These are phyloP conservation scores for Dendropsophus ebraccatus DNA, from an alignment of 2,113 vertebrate species.

Conservation along the genomic window DNA sequence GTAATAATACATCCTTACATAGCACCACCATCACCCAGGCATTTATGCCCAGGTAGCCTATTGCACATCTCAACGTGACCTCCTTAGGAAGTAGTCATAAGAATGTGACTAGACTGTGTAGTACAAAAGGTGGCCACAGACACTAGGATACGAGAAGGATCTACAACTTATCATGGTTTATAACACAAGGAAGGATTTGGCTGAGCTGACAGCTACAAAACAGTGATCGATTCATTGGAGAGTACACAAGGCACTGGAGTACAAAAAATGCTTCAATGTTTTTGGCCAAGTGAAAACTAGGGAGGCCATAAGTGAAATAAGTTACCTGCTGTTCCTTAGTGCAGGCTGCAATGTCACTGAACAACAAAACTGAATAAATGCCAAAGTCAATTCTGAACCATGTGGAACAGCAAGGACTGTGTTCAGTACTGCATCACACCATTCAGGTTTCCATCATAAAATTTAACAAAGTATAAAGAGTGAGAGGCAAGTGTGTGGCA, in stretches of 20 bases:
- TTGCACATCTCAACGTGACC: no score
- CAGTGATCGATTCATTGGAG: not conserved
- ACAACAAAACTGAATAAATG: not conserved
- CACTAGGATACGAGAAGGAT: no score
- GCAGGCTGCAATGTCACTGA: not conserved
- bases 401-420: conserved; percentile 19
- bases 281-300: not conserved
- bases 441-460: conserved; percentile 6
- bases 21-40: no score
- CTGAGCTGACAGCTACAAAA: not conserved
- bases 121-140: no score
- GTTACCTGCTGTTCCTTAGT: not conserved
- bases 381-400: conserved; percentile 48
- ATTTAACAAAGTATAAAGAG: not conserved
- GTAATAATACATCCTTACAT: no score
- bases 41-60: no score
- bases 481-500: not conserved
- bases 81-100: no score
- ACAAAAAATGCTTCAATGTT: not conserved
- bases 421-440: not conserved
- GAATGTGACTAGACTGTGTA: no score
- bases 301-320: not conserved
- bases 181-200: not conserved
- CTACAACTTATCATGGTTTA: no score
- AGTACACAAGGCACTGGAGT: not conserved